phyloP scores from a whole-genome alignment of 2,113 vertebrate genomes.

The Hippopotamus amphibius region DNA sequence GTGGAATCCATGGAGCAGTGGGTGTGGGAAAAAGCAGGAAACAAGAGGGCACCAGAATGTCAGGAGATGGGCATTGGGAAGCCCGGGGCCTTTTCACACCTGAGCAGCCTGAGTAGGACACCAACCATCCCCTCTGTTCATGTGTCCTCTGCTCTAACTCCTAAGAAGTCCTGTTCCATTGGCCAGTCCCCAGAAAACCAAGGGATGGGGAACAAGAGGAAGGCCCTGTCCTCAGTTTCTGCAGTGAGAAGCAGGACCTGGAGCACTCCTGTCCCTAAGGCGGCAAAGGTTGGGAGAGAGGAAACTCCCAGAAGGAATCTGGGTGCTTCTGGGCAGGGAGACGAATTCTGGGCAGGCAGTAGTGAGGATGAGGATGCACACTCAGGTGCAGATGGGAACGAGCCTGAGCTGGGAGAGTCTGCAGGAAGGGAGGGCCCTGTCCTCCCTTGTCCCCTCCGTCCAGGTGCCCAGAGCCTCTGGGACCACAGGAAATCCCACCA shows the following conservation, averaged over 20 bases:
- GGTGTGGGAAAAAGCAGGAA: background rate
- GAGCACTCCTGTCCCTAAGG: background rate
- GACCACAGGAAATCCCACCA: background rate
- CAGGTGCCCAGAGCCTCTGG: background rate
- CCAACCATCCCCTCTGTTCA: background rate
- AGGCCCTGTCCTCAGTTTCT: background rate
- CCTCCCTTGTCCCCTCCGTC: background rate
- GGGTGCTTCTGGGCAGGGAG: background rate
- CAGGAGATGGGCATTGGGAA: background rate
- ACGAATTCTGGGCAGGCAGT: no score
- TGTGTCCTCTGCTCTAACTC: background rate
- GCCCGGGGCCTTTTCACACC: background rate
- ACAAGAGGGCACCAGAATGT: fast-evolving
- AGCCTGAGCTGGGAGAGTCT: background rate
- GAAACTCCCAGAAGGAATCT: background rate
- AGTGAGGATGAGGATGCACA: background rate
- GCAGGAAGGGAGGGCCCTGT: fast-evolving
- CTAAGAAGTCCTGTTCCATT: background rate
- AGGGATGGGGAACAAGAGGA: fast-evolving
- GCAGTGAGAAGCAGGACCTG: no score
- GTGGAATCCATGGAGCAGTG: background rate
- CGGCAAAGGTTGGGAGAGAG: background rate
- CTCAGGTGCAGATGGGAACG: background rate
- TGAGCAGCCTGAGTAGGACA: background rate
- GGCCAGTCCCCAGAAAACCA: no score